Evolutionary conservation across 2,888 invertebrate species (phyloP).

Genomic region (Leptinotarsa haldemani): DNA sequence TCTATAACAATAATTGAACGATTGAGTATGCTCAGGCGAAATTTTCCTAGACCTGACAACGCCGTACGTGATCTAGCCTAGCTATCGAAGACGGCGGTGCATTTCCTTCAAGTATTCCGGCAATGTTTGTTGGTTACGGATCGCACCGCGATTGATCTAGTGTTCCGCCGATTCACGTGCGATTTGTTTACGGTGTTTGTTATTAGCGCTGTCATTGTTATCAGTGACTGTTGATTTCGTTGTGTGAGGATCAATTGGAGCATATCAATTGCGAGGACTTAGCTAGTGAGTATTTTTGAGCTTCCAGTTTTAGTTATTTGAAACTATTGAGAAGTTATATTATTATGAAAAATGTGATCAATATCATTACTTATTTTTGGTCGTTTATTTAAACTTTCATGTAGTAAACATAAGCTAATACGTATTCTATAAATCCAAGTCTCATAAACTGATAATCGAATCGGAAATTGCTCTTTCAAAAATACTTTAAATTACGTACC

Average conservation of each 20-base stretch:
- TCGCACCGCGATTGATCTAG: slow-evolving; percentile 32
- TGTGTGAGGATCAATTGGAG: slow-evolving; percentile 22
- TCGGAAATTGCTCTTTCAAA: too few relatives aligned
- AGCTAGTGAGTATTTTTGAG: neutral
- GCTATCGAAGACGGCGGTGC: slow-evolving; percentile 41
- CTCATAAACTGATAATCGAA: too few relatives aligned
- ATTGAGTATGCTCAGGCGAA: slow-evolving; percentile 6
- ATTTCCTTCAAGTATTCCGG: slow-evolving; percentile 47
- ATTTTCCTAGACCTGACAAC: slow-evolving; percentile 41
- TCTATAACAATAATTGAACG: too few relatives aligned
- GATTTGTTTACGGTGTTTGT: slow-evolving; percentile 40
- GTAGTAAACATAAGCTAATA: too few relatives aligned
- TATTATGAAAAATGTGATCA: too few relatives aligned
- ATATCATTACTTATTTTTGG: too few relatives aligned
- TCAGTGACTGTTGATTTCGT: slow-evolving; percentile 22
- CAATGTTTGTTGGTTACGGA: slow-evolving; percentile 38
- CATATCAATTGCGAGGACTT: neutral
- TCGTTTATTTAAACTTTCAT: too few relatives aligned
- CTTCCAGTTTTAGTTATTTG: too few relatives aligned
- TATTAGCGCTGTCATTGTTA: slow-evolving; percentile 24
- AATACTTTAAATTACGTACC: too few relatives aligned
- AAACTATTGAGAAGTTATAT: too few relatives aligned
- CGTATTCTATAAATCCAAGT: too few relatives aligned
- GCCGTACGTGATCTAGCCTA: slow-evolving; percentile 47
- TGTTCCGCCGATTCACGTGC: slow-evolving; percentile 45